Conservation (phyloP, 2,113 vertebrate genomes). For the Thamnaconus septentrionalis region DNA sequence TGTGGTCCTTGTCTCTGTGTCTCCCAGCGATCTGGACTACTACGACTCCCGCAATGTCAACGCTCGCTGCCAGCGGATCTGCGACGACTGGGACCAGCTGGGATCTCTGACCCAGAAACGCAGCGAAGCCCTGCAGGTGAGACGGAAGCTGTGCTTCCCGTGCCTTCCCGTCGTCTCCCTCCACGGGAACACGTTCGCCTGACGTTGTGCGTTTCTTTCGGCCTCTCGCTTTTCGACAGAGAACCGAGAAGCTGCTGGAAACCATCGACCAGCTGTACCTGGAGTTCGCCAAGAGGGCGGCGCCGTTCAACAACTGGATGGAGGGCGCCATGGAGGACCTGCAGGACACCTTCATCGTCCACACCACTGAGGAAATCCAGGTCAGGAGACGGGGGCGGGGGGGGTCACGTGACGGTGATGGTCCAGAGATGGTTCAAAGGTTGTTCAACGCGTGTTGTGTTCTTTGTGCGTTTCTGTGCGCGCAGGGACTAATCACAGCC, state of each 20-base stretch:
- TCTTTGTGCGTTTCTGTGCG: not conserved
- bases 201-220: not conserved
- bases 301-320: constrained; percentile 99
- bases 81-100: constrained; percentile 96
- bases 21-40: constrained; percentile 93
- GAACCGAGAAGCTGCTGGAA: constrained; percentile 94
- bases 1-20: constrained; percentile 8
- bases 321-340: constrained; percentile 98
- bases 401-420: too few relatives aligned
- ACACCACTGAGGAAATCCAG: constrained; percentile 98
- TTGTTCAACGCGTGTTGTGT: not conserved
- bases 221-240: constrained; percentile 67
- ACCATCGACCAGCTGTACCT: constrained; percentile 97
- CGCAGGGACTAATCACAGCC: constrained; percentile 91
- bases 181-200: too few relatives aligned
- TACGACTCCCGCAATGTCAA: constrained; percentile 97
- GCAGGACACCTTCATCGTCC: constrained; percentile 97
- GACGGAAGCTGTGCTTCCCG: constrained; percentile 1
- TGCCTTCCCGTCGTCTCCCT: not conserved
- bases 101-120: constrained; percentile 93
- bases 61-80: constrained; percentile 94
- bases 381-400: constrained; percentile 56
- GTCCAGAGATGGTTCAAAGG: not conserved
- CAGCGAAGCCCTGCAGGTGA: constrained; percentile 94
- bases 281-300: constrained; percentile 96